These are phyloP conservation scores for Epiblema foenella DNA, from an alignment of 2,888 invertebrate species.

Conservation along the genomic window DNA sequence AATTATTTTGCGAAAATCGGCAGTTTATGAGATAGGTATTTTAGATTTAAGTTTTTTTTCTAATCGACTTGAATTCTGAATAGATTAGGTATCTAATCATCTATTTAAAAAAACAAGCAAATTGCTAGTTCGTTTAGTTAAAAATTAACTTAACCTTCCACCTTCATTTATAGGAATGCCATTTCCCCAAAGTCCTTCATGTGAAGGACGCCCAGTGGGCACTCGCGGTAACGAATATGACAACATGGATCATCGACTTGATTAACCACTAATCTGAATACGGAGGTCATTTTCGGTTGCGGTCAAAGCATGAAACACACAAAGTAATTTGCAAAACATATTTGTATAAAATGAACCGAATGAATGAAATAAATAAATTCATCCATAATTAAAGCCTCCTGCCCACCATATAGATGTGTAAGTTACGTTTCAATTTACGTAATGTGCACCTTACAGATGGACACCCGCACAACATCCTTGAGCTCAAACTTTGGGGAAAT, in stretches of 20 bases:
- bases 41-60: background rate
- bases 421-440: too few relatives aligned
- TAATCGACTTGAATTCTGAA: background rate
- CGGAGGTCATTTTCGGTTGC: slow-evolving; percentile 6
- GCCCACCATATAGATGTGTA: too few relatives aligned
- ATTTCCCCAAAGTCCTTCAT: background rate
- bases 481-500: too few relatives aligned
- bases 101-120: background rate
- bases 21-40: background rate
- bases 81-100: background rate
- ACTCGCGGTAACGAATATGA: background rate
- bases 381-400: too few relatives aligned
- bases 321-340: too few relatives aligned
- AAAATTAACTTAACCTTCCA: background rate
- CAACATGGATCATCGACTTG: background rate
- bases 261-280: slow-evolving; percentile 15
- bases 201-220: slow-evolving; percentile 5
- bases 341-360: too few relatives aligned
- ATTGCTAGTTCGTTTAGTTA: background rate
- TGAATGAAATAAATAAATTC: too few relatives aligned
- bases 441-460: too few relatives aligned
- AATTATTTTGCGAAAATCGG: background rate
- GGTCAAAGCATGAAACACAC: background rate
- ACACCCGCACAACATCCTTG: too few relatives aligned
- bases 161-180: background rate